These are phyloP conservation scores for Sprattus sprattus DNA, from an alignment of 2,113 vertebrate genomes.

Conservation along the genomic window DNA sequence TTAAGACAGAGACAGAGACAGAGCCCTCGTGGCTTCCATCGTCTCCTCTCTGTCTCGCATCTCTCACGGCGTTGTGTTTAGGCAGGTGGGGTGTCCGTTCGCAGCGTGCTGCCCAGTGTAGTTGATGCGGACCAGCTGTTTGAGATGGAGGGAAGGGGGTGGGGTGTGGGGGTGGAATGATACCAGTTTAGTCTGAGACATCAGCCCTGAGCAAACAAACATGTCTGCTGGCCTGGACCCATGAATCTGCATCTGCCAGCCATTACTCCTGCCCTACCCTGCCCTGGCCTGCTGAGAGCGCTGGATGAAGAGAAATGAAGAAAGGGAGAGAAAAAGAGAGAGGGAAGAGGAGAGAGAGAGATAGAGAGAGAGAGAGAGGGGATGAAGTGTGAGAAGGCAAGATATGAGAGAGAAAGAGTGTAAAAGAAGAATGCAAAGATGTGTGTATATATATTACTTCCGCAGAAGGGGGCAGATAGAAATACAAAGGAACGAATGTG, in stretches of 20 bases:
- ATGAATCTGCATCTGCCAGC: conserved; percentile 84
- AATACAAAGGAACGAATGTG: neutral
- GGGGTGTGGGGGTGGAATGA: conserved; percentile 72
- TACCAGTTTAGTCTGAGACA: conserved; percentile 85
- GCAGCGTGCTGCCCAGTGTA: neutral
- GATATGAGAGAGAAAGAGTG: conserved; percentile 42
- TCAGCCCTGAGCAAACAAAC: conserved; percentile 92
- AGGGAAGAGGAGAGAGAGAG: too few species aligned
- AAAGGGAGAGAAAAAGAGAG: neutral
- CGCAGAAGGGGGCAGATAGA: conserved; percentile 12
- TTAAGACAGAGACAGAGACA: conserved; percentile 61
- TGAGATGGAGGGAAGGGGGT: neutral
- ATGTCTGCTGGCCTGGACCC: conserved; percentile 68
- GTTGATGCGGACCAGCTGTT: neutral
- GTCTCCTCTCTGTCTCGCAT: conserved; percentile 67
- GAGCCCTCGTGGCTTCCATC: too few species aligned
- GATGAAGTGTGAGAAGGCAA: neutral
- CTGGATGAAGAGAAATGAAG: conserved; percentile 44
- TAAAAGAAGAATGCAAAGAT: conserved; percentile 33
- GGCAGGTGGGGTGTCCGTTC: conserved; percentile 78
- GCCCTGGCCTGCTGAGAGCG: conserved; percentile 50
- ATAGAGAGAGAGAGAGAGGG: too few species aligned
- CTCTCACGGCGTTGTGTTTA: conserved; percentile 74
- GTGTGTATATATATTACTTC: too few species aligned
- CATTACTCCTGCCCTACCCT: conserved; percentile 72